Evolutionary conservation across 92 coral and sea anemone genomes (phyloP).

Genomic region (Zoanthus solanderi): DNA sequence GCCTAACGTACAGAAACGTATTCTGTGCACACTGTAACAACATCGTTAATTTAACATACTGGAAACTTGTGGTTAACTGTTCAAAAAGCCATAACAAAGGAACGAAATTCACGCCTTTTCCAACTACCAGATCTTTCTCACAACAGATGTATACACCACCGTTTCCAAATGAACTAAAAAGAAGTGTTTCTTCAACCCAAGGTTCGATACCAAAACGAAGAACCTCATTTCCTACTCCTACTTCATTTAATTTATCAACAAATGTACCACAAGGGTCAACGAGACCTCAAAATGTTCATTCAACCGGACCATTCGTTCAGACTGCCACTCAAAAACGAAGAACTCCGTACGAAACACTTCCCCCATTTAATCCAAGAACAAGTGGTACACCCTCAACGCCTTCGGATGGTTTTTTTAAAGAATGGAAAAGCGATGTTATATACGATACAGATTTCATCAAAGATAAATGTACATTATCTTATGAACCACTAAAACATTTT

Average conservation of each 20-base stretch:
- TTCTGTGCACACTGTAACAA: constrained; percentile 40
- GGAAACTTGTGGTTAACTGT: constrained; percentile 34
- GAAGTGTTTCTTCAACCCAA: not conserved
- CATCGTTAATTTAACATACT: not conserved
- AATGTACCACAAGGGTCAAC: not conserved
- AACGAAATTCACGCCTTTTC: not conserved
- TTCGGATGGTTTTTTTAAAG: not conserved
- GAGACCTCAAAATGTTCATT: not conserved
- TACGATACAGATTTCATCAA: not conserved
- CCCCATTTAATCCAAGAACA: not conserved
- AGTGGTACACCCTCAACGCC: not conserved
- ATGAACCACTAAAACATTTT: constrained; percentile 18
- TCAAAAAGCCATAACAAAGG: not conserved
- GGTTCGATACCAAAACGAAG: not conserved
- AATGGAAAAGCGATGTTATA: not conserved
- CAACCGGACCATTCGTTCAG: not conserved
- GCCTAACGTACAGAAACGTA: constrained; percentile 17
- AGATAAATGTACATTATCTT: constrained; percentile 3
- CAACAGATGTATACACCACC: not conserved
- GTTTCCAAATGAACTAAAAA: not conserved
- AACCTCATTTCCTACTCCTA: not conserved
- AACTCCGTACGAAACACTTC: not conserved
- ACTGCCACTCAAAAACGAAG: not conserved
- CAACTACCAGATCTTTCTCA: not conserved
- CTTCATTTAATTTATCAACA: not conserved